Evolutionary conservation across 2,888 invertebrate genomes (phyloP).

Genomic region (Dryomyza anilis): DNA sequence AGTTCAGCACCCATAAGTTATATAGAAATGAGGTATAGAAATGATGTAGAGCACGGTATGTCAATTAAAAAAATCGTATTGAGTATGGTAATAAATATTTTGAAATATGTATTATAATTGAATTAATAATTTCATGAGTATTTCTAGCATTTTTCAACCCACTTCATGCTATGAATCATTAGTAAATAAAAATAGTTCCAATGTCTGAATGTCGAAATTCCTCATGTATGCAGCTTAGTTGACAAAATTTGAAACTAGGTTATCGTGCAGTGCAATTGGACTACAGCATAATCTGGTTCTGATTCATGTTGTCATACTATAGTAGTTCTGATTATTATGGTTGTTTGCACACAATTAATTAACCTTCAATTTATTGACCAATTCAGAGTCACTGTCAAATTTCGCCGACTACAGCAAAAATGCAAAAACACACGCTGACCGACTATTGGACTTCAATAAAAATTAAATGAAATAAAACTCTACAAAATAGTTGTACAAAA

Average conservation of each 20-base stretch:
- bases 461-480: too few species aligned
- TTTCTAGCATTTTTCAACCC: background rate
- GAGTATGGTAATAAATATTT: too few species aligned
- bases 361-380: constrained; percentile 15
- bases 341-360: constrained; percentile 2
- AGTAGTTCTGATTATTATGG: background rate
- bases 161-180: background rate
- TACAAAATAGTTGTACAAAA: too few species aligned
- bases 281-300: background rate
- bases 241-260: background rate
- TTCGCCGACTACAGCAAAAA: constrained; percentile 27
- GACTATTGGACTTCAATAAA: too few species aligned
- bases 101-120: too few species aligned
- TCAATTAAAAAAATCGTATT: too few species aligned
- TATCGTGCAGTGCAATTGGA: constrained; percentile 9
- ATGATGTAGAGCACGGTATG: too few species aligned
- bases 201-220: background rate
- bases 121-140: background rate
- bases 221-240: background rate
- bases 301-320: background rate
- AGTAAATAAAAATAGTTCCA: background rate
- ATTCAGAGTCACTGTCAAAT: constrained; percentile 35
- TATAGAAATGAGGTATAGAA: too few species aligned
- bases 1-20: too few species aligned
- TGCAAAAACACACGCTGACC: background rate